phyloP scores from a whole-genome alignment of 2,888 invertebrate species.

The Galerucella calmariensis region DNA sequence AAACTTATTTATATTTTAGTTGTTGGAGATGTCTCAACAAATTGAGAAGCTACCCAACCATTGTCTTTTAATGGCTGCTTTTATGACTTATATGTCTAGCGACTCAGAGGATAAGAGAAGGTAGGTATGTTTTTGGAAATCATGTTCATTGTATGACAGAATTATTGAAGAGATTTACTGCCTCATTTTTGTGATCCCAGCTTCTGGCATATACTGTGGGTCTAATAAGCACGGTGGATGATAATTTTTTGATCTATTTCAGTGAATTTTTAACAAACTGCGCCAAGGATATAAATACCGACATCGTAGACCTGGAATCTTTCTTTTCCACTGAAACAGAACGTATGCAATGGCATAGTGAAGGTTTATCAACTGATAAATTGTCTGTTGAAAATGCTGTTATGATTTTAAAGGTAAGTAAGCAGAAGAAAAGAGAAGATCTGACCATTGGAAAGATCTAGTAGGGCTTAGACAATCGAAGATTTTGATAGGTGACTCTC shows the following conservation, averaged over 20 bases:
- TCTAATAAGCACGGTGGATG: too few species aligned
- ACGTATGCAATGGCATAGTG: constrained; percentile 85
- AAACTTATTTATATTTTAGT: constrained; percentile 61
- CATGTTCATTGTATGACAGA: neutral
- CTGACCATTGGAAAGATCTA: too few species aligned
- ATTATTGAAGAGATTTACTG: too few species aligned
- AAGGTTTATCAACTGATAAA: constrained; percentile 83
- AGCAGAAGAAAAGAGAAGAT: too few species aligned
- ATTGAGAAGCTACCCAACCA: constrained; percentile 73
- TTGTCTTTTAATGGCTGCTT: constrained; percentile 80
- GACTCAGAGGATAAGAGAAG: constrained; percentile 77
- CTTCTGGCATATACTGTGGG: too few species aligned
- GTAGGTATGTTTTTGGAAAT: constrained; percentile 48
- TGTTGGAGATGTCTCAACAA: constrained; percentile 72
- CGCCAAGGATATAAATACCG: constrained; percentile 56
- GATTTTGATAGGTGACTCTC: too few species aligned
- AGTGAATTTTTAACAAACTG: constrained; percentile 60
- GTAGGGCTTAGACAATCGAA: too few species aligned
- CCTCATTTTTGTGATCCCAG: too few species aligned
- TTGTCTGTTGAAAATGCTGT: constrained; percentile 85
- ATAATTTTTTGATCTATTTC: constrained; percentile 29
- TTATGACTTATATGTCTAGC: constrained; percentile 75
- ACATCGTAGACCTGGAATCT: constrained; percentile 67
- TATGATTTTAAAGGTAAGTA: constrained; percentile 76
- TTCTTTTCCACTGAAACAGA: constrained; percentile 78